Evolutionary conservation across 2,888 invertebrate genomes (phyloP).

Genomic region (Apotomis betuletana): DNA sequence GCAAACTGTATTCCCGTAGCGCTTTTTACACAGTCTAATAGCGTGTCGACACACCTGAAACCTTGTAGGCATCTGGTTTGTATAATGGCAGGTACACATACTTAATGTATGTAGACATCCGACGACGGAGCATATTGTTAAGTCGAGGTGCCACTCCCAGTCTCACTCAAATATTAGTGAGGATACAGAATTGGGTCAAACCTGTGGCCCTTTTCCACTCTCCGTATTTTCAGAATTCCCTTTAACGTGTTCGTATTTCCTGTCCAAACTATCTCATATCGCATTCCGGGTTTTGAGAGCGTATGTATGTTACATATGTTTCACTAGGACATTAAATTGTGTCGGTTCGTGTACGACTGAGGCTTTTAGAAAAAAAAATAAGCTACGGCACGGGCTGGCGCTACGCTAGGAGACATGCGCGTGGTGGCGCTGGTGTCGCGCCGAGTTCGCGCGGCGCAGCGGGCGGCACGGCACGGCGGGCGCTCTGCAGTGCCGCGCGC

Average conservation of each 20-base stretch:
- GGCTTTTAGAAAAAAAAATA: slow-evolving; percentile 47
- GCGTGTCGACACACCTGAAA: slow-evolving; percentile 27
- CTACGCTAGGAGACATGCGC: slow-evolving; percentile 58
- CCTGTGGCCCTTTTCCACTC: slow-evolving; percentile 53
- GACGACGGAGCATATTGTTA: slow-evolving; percentile 60
- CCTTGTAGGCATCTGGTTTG: slow-evolving; percentile 16
- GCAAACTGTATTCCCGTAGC: neutral
- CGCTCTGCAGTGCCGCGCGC: slow-evolving; percentile 69
- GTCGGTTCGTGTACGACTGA: slow-evolving; percentile 64
- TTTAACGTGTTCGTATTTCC: slow-evolving; percentile 9
- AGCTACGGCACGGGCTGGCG: slow-evolving; percentile 42
- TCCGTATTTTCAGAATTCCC: slow-evolving; percentile 28
- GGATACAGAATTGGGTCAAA: slow-evolving; percentile 68
- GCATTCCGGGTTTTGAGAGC: slow-evolving; percentile 51
- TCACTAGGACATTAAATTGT: slow-evolving; percentile 53
- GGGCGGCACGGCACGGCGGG: slow-evolving; percentile 45
- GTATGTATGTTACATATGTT: slow-evolving; percentile 50
- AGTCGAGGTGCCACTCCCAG: slow-evolving; percentile 69
- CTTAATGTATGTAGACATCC: slow-evolving; percentile 38
- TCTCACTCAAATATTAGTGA: slow-evolving; percentile 68
- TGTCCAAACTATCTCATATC: slow-evolving; percentile 47
- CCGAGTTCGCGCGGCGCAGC: slow-evolving; percentile 31
- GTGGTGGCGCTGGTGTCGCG: slow-evolving; percentile 70
- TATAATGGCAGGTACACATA: slow-evolving; percentile 19
- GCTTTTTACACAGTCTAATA: slow-evolving; percentile 18